A percentile compares a stretch with the other conserved stretches of the same genome.
phyloP scores from a whole-genome alignment of 30 jellyfish, hydroid and myxozoan genomes.

The Hydractinia symbiolongicarpus region DNA sequence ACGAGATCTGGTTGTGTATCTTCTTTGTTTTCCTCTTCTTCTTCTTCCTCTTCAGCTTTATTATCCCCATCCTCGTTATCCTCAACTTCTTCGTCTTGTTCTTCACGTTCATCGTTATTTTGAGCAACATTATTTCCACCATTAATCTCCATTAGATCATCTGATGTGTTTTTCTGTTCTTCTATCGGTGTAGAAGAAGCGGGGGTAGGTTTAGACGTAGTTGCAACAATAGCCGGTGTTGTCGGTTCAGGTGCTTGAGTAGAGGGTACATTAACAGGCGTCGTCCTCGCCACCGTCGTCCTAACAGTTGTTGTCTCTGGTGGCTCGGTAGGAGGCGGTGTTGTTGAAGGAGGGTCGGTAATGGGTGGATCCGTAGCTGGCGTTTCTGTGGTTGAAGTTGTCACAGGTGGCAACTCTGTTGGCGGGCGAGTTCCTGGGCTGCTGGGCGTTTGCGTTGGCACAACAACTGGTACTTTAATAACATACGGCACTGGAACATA shows the following conservation, averaged over 20 bases:
- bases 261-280: neutral
- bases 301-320: neutral
- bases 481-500: neutral
- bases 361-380: constrained; percentile 1
- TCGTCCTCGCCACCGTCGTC: constrained; percentile 4
- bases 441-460: neutral
- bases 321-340: constrained; percentile 11
- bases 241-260: neutral
- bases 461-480: constrained; percentile 15
- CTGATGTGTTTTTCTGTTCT: constrained; percentile 6
- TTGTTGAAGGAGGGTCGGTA: constrained; percentile 18
- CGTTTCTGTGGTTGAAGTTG: neutral
- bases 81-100: neutral
- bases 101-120: neutral
- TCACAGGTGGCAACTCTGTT: neutral
- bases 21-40: constrained; percentile 18
- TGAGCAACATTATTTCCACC: neutral
- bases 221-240: constrained; percentile 14
- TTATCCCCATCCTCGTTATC: neutral
- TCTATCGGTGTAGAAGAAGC: neutral
- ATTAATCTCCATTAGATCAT: neutral
- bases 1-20: neutral
- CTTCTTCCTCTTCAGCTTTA: constrained; percentile 8
- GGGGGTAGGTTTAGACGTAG: constrained; percentile 1
- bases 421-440: neutral